Evolutionary conservation across 2,113 vertebrate species (phyloP).

Genomic region (Gasterosteus aculeatus): DNA sequence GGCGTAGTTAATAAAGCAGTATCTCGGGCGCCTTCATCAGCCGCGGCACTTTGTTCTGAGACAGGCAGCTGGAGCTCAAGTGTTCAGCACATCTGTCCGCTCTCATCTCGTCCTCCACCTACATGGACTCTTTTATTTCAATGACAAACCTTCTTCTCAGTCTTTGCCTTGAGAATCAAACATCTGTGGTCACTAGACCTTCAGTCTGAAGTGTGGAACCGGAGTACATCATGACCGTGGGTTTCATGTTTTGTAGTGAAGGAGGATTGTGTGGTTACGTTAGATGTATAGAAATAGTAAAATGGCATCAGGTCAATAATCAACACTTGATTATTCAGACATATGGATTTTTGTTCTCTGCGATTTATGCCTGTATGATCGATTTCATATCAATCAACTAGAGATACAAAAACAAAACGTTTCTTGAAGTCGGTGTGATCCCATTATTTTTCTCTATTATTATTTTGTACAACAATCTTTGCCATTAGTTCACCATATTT

Average conservation of each 20-base stretch:
- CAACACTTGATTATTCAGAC: background rate
- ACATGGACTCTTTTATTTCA: background rate
- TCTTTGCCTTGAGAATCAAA: no score
- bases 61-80: conserved; percentile 57
- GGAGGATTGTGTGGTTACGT: background rate
- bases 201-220: background rate
- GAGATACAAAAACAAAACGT: background rate
- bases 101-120: conserved; percentile 4
- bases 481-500: background rate
- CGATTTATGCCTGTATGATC: background rate
- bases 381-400: background rate
- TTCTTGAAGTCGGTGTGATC: background rate
- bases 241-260: background rate
- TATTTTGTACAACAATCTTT: background rate
- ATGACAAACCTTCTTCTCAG: background rate
- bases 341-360: background rate
- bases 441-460: background rate
- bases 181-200: no score
- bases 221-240: background rate
- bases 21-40: conserved; percentile 81
- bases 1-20: conserved; percentile 80
- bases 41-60: conserved; percentile 73
- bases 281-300: background rate
- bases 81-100: conserved; percentile 10
- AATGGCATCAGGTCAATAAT: background rate